A percentile compares a stretch with the other conserved stretches of the same genome.
Evolutionary conservation across 2,888 invertebrate species (phyloP).

Genomic region (Pachycephus smyrnensis): DNA sequence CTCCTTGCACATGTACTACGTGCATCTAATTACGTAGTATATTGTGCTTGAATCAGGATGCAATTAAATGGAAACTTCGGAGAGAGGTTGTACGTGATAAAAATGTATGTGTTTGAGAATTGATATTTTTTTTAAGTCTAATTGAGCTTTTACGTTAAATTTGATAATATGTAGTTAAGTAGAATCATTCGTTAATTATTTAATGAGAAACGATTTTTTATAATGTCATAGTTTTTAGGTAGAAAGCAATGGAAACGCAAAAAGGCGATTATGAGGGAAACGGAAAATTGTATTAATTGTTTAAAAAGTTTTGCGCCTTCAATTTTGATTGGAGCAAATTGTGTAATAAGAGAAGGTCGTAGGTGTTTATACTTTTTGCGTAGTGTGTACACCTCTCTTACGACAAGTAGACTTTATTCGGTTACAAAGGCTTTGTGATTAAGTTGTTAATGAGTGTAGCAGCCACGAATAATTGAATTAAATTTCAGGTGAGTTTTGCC

Average conservation of each 20-base stretch:
- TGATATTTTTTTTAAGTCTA: background rate
- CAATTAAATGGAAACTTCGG: background rate
- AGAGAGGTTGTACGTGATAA: background rate
- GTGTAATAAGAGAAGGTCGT: too few relatives aligned
- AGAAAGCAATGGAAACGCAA: too few relatives aligned
- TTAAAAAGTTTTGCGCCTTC: too few relatives aligned
- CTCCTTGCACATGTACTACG: background rate
- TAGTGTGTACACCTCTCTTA: background rate
- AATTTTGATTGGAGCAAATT: too few relatives aligned
- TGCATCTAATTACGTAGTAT: background rate
- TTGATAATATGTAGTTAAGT: too few relatives aligned
- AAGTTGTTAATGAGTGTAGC: background rate
- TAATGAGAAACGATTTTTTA: too few relatives aligned
- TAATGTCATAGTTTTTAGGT: too few relatives aligned
- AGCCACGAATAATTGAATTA: conserved; percentile 39
- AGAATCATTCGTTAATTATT: too few relatives aligned
- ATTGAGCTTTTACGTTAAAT: background rate
- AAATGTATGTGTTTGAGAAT: background rate
- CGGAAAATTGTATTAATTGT: too few relatives aligned
- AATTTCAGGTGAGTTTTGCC: conserved; percentile 24
- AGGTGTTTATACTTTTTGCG: background rate
- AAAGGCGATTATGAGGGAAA: too few relatives aligned
- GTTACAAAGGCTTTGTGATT: background rate
- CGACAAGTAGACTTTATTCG: background rate
- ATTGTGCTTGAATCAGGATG: too few relatives aligned